Percentiles rank a stretch among this genome's conserved stretches.
phyloP scores from a whole-genome alignment of 2,888 invertebrate species.

The Cataglyphis rosenhaueri region DNA sequence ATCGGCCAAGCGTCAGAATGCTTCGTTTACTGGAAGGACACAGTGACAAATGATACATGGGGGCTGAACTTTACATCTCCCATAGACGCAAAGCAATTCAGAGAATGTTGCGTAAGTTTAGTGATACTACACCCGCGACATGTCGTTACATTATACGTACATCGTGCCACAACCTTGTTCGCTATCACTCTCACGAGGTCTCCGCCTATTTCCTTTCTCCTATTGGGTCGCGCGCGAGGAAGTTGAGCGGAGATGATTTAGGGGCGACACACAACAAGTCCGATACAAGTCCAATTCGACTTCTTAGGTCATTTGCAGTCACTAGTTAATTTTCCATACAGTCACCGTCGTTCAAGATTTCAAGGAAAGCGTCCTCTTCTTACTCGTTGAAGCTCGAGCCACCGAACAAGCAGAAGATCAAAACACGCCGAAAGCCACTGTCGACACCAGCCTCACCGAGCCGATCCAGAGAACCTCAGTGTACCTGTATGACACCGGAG shows the following conservation, averaged over 20 bases:
- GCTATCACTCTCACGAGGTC: slow-evolving; percentile 40
- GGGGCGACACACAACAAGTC: slow-evolving; percentile 48
- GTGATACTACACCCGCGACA: slow-evolving; percentile 35
- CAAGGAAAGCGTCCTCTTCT: slow-evolving; percentile 98
- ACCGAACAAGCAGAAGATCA: slow-evolving; percentile 93
- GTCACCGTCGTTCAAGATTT: slow-evolving; percentile 99
- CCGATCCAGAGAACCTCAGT: slow-evolving; percentile 94
- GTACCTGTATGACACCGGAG: slow-evolving; percentile 98
- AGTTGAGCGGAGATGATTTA: slow-evolving; percentile 38
- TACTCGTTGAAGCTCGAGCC: slow-evolving; percentile 98
- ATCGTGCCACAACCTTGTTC: slow-evolving; percentile 24
- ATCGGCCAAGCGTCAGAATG: slow-evolving; percentile 99
- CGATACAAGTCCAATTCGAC: slow-evolving; percentile 50
- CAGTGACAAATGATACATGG: slow-evolving; percentile 99
- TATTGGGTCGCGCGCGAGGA: slow-evolving; percentile 34
- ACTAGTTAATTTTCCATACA: slow-evolving; percentile 85
- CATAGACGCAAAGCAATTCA: slow-evolving; percentile 98
- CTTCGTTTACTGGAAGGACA: slow-evolving; percentile 99
- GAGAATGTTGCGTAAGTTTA: slow-evolving; percentile 97
- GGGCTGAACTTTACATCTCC: slow-evolving; percentile 99
- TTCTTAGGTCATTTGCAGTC: slow-evolving; percentile 68
- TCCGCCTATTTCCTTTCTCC: slow-evolving; percentile 30
- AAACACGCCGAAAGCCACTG: slow-evolving; percentile 95
- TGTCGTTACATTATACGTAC: slow-evolving; percentile 40
- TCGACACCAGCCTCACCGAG: slow-evolving; percentile 98